Base-by-base conservation (phyloP, 1,140 invertebrate species). In the Theocolax elegans region DNA sequence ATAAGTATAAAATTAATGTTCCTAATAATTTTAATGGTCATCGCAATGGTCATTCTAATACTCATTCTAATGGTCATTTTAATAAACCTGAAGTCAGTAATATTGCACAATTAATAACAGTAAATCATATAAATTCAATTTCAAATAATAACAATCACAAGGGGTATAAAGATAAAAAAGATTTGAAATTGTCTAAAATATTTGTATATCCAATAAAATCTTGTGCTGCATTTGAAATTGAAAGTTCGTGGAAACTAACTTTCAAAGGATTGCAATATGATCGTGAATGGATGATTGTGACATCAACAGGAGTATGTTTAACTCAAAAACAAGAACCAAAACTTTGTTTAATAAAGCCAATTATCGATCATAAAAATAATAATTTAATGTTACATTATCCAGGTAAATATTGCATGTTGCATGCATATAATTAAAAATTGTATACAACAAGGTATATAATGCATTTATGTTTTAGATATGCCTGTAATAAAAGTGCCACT, bases 121-220 rank as follows among this genome's bases (percentile, higher is more conserved):
- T 6, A 48, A 44, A 15, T 10, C 7, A 44, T 10, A n/a, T 3
- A 3, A 17, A 27, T 60, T 44, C 29, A 44, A n/a, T 17, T 60
- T 0, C 15, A 38, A 31, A 12, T 3, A 48, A 44, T 48, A 62
- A 21, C 3, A 38, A 7, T 40, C 15, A 17, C 25, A 40, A 27
- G 29, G 1, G 15, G 15, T 38, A 27, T 42, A 13, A 25, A n/a
- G 15, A 15, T 44, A n/a, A 15, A 3, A 21, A 3, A 40, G 2
- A 25, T 29, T 48, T 15, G 10, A 48, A 25, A 62, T 21, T 72
- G 56, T 44, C 48, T 21, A 72, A 72, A 78, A 91, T 98, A 59
- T 93, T 91, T 79, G 86, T 98, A 53, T 99, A 95, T 87, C 97
- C 97, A 2, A 89, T 99, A 1, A 99, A 99, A 87, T 98, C 97